Percentiles rank a stretch among this genome's conserved stretches.
These are phyloP conservation scores for Zoanthus sansibaricus DNA, from an alignment of 92 coral and sea anemone species.

Conservation along the genomic window DNA sequence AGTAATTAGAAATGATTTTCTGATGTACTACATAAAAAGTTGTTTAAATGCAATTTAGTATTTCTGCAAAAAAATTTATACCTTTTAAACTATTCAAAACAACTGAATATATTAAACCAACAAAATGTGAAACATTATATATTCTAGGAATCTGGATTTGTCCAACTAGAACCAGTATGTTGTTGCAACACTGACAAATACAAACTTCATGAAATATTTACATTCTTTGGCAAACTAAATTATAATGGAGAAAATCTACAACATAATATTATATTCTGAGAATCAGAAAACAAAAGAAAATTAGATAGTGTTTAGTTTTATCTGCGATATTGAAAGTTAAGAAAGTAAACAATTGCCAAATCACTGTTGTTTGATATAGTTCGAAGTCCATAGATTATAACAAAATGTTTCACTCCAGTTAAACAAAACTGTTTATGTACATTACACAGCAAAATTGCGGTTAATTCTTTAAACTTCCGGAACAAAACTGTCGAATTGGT, in stretches of 20 bases:
- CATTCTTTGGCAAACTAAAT: neutral
- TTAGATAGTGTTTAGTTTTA: neutral
- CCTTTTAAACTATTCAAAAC: too few relatives aligned
- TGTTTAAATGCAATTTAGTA: too few relatives aligned
- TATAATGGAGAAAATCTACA: neutral
- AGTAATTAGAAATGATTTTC: too few relatives aligned
- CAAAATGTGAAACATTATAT: too few relatives aligned
- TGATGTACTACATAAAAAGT: too few relatives aligned
- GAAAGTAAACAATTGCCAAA: conserved; percentile 13
- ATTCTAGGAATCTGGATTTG: too few relatives aligned
- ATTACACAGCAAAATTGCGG: neutral
- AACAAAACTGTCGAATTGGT: neutral
- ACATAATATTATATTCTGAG: neutral
- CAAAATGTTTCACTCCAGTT: neutral
- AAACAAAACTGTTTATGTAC: neutral
- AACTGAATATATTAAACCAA: too few relatives aligned
- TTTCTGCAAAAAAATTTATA: too few relatives aligned
- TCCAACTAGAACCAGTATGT: too few relatives aligned
- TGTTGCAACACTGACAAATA: too few relatives aligned
- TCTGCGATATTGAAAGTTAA: neutral
- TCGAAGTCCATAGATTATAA: neutral
- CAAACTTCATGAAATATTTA: neutral
- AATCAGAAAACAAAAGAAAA: neutral
- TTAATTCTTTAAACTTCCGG: conserved; percentile 35
- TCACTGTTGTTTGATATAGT: neutral